Base-by-base conservation (phyloP, 1,140 invertebrate genomes). In the Zaprionus kolodkinae region DNA sequence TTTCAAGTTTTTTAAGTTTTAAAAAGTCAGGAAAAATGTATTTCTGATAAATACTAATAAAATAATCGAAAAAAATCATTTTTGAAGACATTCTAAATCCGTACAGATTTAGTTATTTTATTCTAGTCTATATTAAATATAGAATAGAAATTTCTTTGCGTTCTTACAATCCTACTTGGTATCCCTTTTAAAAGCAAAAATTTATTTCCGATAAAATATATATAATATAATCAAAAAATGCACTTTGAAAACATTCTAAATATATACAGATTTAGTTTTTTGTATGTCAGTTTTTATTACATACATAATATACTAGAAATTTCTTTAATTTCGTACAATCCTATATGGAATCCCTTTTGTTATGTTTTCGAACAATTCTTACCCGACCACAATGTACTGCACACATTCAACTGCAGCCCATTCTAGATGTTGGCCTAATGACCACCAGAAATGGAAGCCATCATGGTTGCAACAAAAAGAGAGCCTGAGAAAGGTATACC, bases 391-490 rank as follows among this genome's bases (percentile, higher is more conserved):
- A 30, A 15, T 30, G 27, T 6, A 30, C 27, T 30, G 4, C 25
- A 4, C 25, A n/a, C 25, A 27, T 27, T 27, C 25, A 27, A 1
- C 4, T 30, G 27, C 52, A 25, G 12, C 12, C n/a, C 33, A n/a
- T 36, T 61, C 27, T 15, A 38, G 27, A 50, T 17, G 21, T 21
- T 21, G 10, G n/a, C 40, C 21, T 71, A 38, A 48, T 38, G 60
- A 57, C 27, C 9, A 36, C 43, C 38, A 30, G 9, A 6, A 5
- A 55, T 50, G 21, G 45, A 52, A 36, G 13, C 15, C 9, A 2
- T 15, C 27, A 38, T 38, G 21, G 33, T 52, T 38, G 13, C 6
- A 17, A 48, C 50, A 64, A 64, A 62, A 48, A 27, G 30, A 50
- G 5, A 36, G 17, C 6, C 1, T 10, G 5, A 55, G 15, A 12